Conservation (phyloP, 2,888 invertebrate species). For the Lasioglossum vierecki region DNA sequence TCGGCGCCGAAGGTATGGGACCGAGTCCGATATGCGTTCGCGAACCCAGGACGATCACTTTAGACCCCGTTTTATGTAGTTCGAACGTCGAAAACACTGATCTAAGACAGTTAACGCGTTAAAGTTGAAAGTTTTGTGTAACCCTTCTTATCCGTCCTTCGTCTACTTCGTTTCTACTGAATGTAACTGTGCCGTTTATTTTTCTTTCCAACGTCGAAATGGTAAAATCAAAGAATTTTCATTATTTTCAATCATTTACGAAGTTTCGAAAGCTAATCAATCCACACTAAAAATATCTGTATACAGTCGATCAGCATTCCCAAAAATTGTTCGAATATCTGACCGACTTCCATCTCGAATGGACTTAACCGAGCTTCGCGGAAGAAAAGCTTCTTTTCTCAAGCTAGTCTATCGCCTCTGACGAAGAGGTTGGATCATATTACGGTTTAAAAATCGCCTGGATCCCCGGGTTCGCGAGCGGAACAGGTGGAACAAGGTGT, state of each 20-base stretch:
- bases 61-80: neutral
- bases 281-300: neutral
- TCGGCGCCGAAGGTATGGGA: slow-evolving; percentile 1
- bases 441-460: slow-evolving; percentile 22
- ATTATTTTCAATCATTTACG: neutral
- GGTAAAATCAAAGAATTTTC: neutral
- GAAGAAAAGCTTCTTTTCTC: neutral
- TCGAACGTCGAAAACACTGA: neutral
- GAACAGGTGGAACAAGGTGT: slow-evolving; percentile 32
- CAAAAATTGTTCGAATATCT: neutral
- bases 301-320: neutral
- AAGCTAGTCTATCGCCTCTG: neutral
- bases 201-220: neutral
- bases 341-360: neutral
- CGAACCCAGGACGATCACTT: neutral
- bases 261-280: neutral
- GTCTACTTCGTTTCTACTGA: neutral
- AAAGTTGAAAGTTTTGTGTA: neutral
- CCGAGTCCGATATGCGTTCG: neutral
- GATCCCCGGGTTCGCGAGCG: slow-evolving; percentile 30
- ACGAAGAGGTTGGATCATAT: neutral
- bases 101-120: neutral
- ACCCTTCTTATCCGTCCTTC: neutral
- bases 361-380: neutral
- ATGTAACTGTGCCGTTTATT: neutral